Base-by-base conservation (phyloP, 2,113 vertebrate species). In the Hiodon alosoides region DNA sequence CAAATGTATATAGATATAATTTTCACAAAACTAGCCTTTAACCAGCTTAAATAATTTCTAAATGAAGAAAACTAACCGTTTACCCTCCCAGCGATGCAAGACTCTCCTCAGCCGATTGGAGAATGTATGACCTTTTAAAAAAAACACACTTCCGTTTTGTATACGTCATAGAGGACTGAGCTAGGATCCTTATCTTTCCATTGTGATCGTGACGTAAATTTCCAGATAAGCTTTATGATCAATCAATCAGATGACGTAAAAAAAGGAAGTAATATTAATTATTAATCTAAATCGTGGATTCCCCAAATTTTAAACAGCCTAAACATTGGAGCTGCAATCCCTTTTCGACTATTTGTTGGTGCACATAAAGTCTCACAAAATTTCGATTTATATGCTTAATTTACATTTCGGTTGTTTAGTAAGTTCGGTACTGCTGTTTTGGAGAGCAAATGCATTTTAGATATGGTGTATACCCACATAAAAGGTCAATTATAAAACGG, bases 71-170 rank as follows among this genome's bases (percentile, higher is more conserved):
- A 58, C 81, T 7, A 79, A 80, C 80, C 7, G 13, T 89, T 90
- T 72, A 92, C 90, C 90, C 88, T 89, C 90, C 90, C 89, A 88
- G 89, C 89, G 87, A 85, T 82, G 86, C 82, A 4, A 85, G 83
- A 83, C 76, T 75, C 76, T 69, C 80, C 77, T 79, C 83, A 72
- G 67, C 78, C 57, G 80, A 84, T 75, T 47, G 79, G 84, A 84
- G 85, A 89, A 85, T 86, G 77, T 86, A 76, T 83, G 71, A 80
- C 74, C 80, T 60, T 62, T 77, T 74, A 16, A 17, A 13, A 14
- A 58, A 55, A 51, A 59, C 7, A 7, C 9, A 64, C 73, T 79
- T 79, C 78, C 78, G 72, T 13, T 73, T 11, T 51, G 7, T 5
- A 16, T 52, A 53, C 50, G 50, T 53, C 52, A 13, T 11, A 52